Percentiles rank a stretch among this genome's conserved stretches.
These are phyloP conservation scores for Tupiocoris notatus DNA, from an alignment of 2,888 invertebrate species.

Conservation along the genomic window DNA sequence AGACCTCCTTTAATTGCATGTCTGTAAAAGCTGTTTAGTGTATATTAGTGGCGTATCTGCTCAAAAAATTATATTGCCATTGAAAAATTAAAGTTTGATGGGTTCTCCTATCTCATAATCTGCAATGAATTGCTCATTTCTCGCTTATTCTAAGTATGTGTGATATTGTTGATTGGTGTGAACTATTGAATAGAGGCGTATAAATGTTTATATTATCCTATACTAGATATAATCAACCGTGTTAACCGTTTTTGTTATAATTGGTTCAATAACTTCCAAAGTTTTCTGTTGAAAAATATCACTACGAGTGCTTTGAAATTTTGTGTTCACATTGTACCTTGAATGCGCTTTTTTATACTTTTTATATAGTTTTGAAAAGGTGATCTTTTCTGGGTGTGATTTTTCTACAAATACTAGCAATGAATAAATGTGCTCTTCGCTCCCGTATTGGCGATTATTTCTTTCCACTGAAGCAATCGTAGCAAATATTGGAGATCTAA, in stretches of 20 bases:
- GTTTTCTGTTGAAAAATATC: neutral
- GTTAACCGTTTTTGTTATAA: neutral
- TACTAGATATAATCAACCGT: neutral
- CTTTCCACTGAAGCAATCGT: no score
- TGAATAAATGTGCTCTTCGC: neutral
- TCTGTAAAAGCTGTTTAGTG: no score
- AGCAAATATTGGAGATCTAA: no score
- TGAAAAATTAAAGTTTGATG: no score
- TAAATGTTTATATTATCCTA: neutral
- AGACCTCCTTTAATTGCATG: no score
- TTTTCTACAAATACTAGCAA: neutral
- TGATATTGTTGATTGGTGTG: neutral
- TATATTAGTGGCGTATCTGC: no score
- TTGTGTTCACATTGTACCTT: neutral
- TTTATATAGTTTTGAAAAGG: neutral
- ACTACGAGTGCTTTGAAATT: neutral
- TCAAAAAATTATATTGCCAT: no score
- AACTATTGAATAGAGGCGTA: neutral
- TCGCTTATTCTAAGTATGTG: neutral
- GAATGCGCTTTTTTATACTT: neutral
- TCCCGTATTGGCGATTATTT: neutral
- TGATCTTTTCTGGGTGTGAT: neutral
- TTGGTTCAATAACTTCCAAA: no score
- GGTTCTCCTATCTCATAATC: no score
- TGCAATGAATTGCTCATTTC: neutral